Percentiles rank a stretch among this genome's conserved stretches.
Evolutionary conservation across 2,888 invertebrate genomes (phyloP).

Genomic region (Acronicta alni): DNA sequence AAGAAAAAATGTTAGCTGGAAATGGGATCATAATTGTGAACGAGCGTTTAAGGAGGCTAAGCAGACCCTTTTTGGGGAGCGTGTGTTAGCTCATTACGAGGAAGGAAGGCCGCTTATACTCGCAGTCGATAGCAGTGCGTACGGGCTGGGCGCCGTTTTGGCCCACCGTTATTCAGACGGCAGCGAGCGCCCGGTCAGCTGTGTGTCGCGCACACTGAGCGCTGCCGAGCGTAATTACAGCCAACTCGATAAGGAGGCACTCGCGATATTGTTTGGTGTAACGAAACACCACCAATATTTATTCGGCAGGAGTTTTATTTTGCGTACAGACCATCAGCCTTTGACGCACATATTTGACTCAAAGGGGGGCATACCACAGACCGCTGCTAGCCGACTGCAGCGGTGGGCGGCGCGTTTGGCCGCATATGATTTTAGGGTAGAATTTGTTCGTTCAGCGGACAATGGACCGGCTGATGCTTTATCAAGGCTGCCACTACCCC

Average conservation of each 20-base stretch:
- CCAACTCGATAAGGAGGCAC: neutral
- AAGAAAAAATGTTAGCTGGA: neutral
- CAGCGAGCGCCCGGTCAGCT: neutral
- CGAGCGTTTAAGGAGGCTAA: neutral
- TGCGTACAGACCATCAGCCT: neutral
- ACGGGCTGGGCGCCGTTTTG: neutral
- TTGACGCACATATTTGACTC: neutral
- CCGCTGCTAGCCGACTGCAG: neutral
- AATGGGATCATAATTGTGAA: neutral
- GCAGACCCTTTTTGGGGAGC: neutral
- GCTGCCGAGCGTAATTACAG: neutral
- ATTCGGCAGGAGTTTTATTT: neutral
- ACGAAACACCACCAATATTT: neutral
- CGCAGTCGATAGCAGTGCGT: neutral
- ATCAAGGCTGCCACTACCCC: constrained; percentile 9
- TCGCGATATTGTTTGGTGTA: neutral
- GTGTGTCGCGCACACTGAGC: neutral
- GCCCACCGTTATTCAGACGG: neutral
- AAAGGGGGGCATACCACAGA: too few relatives aligned
- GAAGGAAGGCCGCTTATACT: neutral
- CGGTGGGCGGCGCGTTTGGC: neutral
- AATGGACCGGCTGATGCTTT: constrained; percentile 4
- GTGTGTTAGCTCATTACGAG: neutral
- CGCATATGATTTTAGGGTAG: neutral
- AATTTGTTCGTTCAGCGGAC: neutral